phyloP scores from a whole-genome alignment of 2,113 vertebrate genomes.

The Coryphaenoides rupestris region DNA sequence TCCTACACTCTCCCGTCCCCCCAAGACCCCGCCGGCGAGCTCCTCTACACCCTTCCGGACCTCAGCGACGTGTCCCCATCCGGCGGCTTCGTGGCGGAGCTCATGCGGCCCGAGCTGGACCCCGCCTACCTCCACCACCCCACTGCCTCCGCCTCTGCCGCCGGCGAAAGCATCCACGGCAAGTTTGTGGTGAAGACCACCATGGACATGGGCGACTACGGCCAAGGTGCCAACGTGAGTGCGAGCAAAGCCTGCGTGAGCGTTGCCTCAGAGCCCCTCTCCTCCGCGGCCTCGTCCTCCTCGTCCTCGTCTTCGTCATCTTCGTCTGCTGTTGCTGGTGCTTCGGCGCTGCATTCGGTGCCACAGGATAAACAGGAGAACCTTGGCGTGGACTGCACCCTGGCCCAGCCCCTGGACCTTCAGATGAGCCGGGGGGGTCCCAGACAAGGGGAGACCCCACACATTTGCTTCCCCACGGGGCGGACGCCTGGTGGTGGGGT shows the following conservation, averaged over 20 bases:
- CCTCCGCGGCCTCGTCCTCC: conserved; percentile 30
- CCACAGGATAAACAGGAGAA: conserved; percentile 90
- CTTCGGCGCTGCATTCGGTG: conserved; percentile 61
- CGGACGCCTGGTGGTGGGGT: conserved; percentile 58
- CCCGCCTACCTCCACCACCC: conserved; percentile 84
- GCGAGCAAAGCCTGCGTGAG: conserved; percentile 59
- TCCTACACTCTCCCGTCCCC: conserved; percentile 74
- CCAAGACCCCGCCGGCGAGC: conserved; percentile 60
- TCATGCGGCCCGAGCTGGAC: conserved; percentile 92
- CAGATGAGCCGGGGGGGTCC: conserved; percentile 60
- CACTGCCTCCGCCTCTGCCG: conserved; percentile 79
- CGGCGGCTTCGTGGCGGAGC: conserved; percentile 92
- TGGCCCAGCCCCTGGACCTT: conserved; percentile 75
- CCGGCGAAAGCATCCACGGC: conserved; percentile 61
- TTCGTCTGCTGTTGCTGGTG: too few relatives aligned
- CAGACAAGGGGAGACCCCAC: conserved; percentile 69
- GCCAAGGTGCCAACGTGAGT: conserved; percentile 74
- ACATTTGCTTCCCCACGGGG: conserved; percentile 72
- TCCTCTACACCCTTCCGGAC: conserved; percentile 82
- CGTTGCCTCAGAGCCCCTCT: conserved; percentile 57
- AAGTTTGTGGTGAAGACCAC: too few relatives aligned
- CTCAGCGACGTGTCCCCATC: conserved; percentile 90
- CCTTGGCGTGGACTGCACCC: conserved; percentile 75
- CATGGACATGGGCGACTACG: conserved; percentile 63
- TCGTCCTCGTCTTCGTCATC: too few relatives aligned